Conservation (phyloP, 1,140 invertebrate genomes). For the Drosophila saltans region DNA sequence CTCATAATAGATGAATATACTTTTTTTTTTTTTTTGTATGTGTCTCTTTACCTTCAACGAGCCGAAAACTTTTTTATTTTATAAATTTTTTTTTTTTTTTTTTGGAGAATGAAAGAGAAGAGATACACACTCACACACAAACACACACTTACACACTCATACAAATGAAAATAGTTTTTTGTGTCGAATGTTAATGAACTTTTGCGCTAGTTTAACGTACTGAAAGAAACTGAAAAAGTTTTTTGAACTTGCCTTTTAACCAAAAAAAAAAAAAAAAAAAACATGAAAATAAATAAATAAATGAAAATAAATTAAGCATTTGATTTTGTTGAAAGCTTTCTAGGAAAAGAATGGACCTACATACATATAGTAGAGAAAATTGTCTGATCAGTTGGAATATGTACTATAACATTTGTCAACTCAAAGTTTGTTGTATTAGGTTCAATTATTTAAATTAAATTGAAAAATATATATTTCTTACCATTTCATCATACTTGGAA, state of each 20-base stretch:
- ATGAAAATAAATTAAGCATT: constrained; percentile 26
- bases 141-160: constrained; percentile 5
- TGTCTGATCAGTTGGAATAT: not conserved
- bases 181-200: constrained; percentile 82
- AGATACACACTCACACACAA: constrained; percentile 16
- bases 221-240: constrained; percentile 64
- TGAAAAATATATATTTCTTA: not conserved
- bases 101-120: constrained; percentile 17
- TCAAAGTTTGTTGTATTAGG: constrained; percentile 14
- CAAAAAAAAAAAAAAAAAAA: constrained; percentile 16
- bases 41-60: constrained; percentile 44
- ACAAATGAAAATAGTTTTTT: constrained; percentile 72
- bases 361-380: not conserved
- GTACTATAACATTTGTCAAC: not conserved
- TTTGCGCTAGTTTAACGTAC: constrained; percentile 74
- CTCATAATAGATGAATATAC: constrained; percentile 59
- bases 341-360: not conserved
- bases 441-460: not conserved
- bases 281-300: constrained; percentile 14
- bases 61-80: constrained; percentile 31
- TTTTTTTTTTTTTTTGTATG: constrained; percentile 9
- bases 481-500: not conserved
- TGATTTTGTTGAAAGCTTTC: constrained; percentile 7
- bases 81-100: constrained; percentile 17
- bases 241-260: constrained; percentile 63